A percentile compares a stretch with the other conserved stretches of the same genome.
Conservation (phyloP, 2,113 vertebrate species). For the Ictalurus punctatus region DNA sequence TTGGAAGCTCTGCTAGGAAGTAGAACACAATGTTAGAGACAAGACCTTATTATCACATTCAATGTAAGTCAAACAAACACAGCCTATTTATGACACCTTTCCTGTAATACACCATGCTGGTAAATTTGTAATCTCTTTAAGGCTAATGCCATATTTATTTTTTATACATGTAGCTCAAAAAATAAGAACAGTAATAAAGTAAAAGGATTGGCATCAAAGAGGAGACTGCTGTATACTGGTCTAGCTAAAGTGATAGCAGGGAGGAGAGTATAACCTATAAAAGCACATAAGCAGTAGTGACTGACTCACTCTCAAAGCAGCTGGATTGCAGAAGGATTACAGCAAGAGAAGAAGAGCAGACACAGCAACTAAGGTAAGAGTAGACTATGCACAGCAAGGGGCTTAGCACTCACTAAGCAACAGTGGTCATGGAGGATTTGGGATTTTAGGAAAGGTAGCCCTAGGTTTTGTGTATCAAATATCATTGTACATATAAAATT, state of each 20-base stretch:
- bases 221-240: constrained; percentile 34
- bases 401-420: not conserved
- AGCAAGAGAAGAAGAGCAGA: constrained; percentile 40
- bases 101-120: constrained; percentile 17
- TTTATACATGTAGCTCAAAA: constrained; percentile 59
- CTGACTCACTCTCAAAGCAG: constrained; percentile 33
- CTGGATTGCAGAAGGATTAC: constrained; percentile 53
- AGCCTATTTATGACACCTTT: not conserved
- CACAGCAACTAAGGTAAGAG: constrained; percentile 48
- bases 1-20: not conserved
- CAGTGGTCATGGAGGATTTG: not conserved
- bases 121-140: not conserved
- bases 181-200: constrained; percentile 61
- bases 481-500: not conserved
- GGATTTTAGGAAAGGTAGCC: not conserved
- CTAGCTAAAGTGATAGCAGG: constrained; percentile 59
- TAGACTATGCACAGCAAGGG: constrained; percentile 7
- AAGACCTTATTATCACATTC: constrained; percentile 17
- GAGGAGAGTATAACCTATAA: constrained; percentile 63
- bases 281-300: constrained; percentile 46
- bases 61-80: constrained; percentile 13
- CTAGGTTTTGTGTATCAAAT: not conserved
- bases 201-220: constrained; percentile 66
- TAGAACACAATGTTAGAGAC: not conserved
- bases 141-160: constrained; percentile 37